These are phyloP conservation scores for Drosophila gaucha DNA, from an alignment of 2,888 invertebrate species.

Conservation along the genomic window DNA sequence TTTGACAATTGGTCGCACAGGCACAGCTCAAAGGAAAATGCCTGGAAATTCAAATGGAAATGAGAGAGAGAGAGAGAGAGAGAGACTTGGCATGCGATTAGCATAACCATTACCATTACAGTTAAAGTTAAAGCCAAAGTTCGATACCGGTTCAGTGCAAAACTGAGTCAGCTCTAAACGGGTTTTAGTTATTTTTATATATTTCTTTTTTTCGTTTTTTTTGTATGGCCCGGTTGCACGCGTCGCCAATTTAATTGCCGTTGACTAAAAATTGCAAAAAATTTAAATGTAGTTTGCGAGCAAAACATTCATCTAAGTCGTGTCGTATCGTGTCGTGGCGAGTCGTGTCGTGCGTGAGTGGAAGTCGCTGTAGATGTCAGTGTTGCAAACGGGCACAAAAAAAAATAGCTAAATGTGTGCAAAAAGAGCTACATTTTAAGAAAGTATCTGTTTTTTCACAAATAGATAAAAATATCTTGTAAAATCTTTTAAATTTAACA, in stretches of 20 bases:
- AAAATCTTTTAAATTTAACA: too few relatives aligned
- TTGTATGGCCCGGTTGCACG: conserved; percentile 74
- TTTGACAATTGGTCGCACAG: conserved; percentile 57
- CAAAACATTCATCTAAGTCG: conserved; percentile 4
- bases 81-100: conserved; percentile 3
- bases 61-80: not conserved
- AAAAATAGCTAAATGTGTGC: not conserved
- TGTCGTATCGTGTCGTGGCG: conserved; percentile 11
- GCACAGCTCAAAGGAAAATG: conserved; percentile 18
- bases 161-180: conserved; percentile 27
- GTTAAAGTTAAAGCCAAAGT: conserved; percentile 18
- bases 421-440: not conserved
- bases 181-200: conserved; percentile 18
- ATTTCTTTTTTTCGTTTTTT: conserved; percentile 20
- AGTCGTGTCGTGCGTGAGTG: conserved; percentile 40
- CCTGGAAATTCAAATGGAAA: not conserved
- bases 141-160: conserved; percentile 27
- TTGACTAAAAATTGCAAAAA: conserved; percentile 68
- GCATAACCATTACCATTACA: conserved; percentile 18
- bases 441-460: not conserved
- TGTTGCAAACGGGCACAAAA: not conserved
- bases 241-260: conserved; percentile 73
- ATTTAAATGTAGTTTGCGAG: conserved; percentile 54
- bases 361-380: not conserved
- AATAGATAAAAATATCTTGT: not conserved